Evolutionary conservation across 1,140 invertebrate species (phyloP).

Genomic region (Euwallacea fornicatus): DNA sequence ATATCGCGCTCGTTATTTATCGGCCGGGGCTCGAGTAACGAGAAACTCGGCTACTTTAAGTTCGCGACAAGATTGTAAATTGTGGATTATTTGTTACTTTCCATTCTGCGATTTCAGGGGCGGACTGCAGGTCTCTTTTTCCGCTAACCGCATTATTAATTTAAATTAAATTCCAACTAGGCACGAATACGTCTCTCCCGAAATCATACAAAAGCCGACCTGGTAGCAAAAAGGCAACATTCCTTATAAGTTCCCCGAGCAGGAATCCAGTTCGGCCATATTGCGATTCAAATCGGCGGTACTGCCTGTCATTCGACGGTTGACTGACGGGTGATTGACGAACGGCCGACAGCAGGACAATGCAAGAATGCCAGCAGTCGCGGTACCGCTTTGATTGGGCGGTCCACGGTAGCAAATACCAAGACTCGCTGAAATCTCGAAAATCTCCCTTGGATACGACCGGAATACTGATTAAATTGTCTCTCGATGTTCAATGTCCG

Average conservation of each 20-base stretch:
- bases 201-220: too few species aligned
- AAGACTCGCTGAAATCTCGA: constrained; percentile 12
- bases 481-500: not conserved
- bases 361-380: constrained; percentile 8
- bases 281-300: not conserved
- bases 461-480: constrained; percentile 16
- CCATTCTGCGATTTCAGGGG: constrained; percentile 10
- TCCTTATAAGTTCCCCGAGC: not conserved
- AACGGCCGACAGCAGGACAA: constrained; percentile 4
- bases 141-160: not conserved
- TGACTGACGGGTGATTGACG: constrained; percentile 12
- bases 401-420: constrained; percentile 3
- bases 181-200: too few species aligned
- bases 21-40: constrained; percentile 15
- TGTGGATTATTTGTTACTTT: constrained; percentile 33
- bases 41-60: constrained; percentile 34
- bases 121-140: constrained; percentile 2
- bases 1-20: constrained; percentile 36
- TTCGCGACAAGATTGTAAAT: constrained; percentile 37
- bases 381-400: constrained; percentile 7
- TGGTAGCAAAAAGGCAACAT: not conserved
- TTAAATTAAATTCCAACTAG: too few species aligned
- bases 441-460: constrained; percentile 12
- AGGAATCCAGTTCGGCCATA: not conserved
- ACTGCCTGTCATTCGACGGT: not conserved